Base-by-base conservation (phyloP, 2,888 invertebrate genomes). In the Phorcus lineatus region DNA sequence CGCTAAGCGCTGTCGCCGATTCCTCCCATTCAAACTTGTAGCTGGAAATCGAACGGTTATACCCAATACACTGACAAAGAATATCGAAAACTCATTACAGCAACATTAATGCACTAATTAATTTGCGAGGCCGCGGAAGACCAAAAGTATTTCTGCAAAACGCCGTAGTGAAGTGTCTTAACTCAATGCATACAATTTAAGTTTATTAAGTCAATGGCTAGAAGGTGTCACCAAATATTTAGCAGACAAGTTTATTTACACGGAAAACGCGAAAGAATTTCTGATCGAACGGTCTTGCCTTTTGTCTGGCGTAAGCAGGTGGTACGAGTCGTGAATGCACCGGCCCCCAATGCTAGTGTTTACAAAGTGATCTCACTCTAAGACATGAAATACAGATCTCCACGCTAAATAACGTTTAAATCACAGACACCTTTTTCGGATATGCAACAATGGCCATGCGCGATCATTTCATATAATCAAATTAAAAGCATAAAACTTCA, bases 171-270 rank as follows among this genome's bases (percentile, higher is more conserved):
- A 36, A 70, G 31, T 19, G 70, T 36, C 36, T 36, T 70, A 70
- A 70, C 70, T 70, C 70, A 70, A 70, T 70, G 70, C 70, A 19
- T 36, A 70, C 70, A 70, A 40, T 70, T 70, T 70, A 70, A 70
- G 70, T 70, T 70, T 70, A 70, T 36, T 24, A 70, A 70, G 70
- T 70, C 70, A 70, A 70, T 40, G 70, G 40, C 11, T 70, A 40
- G 70, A 36, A 70, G 70, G 70, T 70, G 70, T 70, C 70, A 36
- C 40, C 70, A 70, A 70, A 70, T 70, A 70, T 70, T 70, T 70
- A 70, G 70, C 70, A 70, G 70, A 70, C 70, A 70, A 70, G 70
- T 70, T 70, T 70, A 70, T 70, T 70, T 70, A 70, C 70, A 70
- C 70, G 70, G 70, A 70, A 70, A 70, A 70, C 70, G 70, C 70